Percentiles rank a stretch among this genome's conserved stretches.
Conservation (phyloP, 37 sponge, comb jelly and placozoan species). For the Mnemiopsis leidyi region DNA sequence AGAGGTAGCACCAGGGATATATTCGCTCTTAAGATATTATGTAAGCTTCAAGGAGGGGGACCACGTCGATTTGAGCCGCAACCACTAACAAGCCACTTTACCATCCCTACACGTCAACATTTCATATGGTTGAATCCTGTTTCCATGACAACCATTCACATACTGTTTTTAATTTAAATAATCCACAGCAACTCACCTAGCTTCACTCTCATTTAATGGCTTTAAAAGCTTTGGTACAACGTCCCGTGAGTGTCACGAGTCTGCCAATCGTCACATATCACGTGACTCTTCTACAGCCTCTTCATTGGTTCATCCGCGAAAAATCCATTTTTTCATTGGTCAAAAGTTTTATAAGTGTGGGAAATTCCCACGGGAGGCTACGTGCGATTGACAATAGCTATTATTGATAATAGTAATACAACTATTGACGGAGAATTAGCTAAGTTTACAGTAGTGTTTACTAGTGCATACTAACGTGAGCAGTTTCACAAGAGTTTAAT, state of each 20-base stretch:
- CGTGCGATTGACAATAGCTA: neutral
- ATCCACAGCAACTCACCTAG: neutral
- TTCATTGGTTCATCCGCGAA: neutral
- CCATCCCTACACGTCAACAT: neutral
- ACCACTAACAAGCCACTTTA: neutral
- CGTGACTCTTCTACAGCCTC: neutral
- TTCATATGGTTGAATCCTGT: neutral
- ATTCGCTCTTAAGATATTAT: too few relatives aligned
- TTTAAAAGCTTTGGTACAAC: slow-evolving; percentile 12
- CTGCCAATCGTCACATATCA: neutral
- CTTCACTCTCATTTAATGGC: neutral
- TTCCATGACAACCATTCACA: neutral
- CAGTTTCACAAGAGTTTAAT: neutral
- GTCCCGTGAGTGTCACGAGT: neutral
- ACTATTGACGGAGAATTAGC: neutral
- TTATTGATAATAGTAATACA: slow-evolving; percentile 34
- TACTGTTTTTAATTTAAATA: slow-evolving; percentile 10
- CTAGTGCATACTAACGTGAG: neutral
- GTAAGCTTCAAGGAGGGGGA: too few relatives aligned
- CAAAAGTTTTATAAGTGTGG: neutral
- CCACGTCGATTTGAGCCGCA: neutral
- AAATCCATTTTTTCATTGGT: neutral
- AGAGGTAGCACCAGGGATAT: too few relatives aligned
- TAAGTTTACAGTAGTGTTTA: slow-evolving; percentile 16
- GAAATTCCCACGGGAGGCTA: slow-evolving; percentile 19